These are phyloP conservation scores for Mellivora capensis DNA, from an alignment of 2,113 vertebrate genomes.

Conservation along the genomic window DNA sequence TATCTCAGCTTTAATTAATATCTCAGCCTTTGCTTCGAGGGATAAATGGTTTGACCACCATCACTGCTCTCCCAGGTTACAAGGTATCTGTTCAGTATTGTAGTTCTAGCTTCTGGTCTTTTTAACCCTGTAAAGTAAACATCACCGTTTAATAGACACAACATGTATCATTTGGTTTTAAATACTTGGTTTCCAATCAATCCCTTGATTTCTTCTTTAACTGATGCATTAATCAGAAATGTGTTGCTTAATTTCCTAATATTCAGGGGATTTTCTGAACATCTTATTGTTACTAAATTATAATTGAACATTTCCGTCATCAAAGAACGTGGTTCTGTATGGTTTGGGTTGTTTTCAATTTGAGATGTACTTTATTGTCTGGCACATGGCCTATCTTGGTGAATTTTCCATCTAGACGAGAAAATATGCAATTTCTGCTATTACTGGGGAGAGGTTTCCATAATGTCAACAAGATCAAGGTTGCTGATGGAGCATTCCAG, in stretches of 20 bases:
- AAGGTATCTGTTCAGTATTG: background rate
- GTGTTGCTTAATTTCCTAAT: background rate
- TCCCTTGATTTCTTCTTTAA: background rate
- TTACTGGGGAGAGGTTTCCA: background rate
- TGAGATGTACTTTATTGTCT: background rate
- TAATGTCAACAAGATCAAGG: background rate
- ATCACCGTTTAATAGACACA: background rate
- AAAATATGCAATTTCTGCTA: background rate
- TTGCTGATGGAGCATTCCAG: background rate
- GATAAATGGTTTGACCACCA: background rate
- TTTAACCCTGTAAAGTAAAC: background rate
- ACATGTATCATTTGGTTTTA: background rate
- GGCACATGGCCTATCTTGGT: background rate
- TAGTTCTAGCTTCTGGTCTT: background rate
- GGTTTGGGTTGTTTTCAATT: background rate
- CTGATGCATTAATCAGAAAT: background rate
- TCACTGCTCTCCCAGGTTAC: background rate
- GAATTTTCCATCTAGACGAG: background rate
- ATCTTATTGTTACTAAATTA: background rate
- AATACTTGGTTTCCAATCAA: background rate
- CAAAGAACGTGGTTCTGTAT: background rate
- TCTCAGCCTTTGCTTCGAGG: background rate
- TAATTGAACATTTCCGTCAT: background rate
- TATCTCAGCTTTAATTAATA: background rate
- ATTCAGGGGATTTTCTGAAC: background rate